Conservation (phyloP, 2,113 vertebrate genomes). For the Melanerpes aurifrons region DNA sequence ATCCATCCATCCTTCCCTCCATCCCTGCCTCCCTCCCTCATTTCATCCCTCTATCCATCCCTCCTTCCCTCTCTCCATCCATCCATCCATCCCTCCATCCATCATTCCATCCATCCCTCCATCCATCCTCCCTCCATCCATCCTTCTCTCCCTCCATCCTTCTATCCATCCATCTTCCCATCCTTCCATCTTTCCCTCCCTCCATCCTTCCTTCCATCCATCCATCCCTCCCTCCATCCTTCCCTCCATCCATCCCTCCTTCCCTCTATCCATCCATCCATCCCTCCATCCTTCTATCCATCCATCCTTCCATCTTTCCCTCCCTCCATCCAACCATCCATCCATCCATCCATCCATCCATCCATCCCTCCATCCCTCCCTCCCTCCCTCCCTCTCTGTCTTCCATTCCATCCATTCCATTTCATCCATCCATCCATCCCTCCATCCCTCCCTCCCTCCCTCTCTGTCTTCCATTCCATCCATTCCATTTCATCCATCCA, state of each 20-base stretch:
- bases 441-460: no score
- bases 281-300: neutral
- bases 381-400: neutral
- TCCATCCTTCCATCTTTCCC: neutral
- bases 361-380: neutral
- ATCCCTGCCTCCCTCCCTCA: no score
- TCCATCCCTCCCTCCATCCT: neutral
- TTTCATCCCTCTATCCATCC: neutral
- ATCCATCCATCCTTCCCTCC: neutral
- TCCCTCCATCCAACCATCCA: neutral
- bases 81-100: neutral
- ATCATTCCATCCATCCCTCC: neutral
- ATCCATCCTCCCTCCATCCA: neutral
- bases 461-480: no score
- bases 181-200: neutral
- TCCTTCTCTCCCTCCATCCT: neutral
- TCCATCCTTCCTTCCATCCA: neutral
- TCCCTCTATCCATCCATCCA: no score
- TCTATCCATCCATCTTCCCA: neutral
- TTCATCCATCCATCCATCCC: neutral
- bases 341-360: no score
- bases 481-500: no score
- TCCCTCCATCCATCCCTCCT: neutral
- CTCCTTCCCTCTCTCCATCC: neutral
- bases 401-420: no score